Evolutionary conservation across 2,888 invertebrate genomes (phyloP).

Genomic region (Anodontia alba): DNA sequence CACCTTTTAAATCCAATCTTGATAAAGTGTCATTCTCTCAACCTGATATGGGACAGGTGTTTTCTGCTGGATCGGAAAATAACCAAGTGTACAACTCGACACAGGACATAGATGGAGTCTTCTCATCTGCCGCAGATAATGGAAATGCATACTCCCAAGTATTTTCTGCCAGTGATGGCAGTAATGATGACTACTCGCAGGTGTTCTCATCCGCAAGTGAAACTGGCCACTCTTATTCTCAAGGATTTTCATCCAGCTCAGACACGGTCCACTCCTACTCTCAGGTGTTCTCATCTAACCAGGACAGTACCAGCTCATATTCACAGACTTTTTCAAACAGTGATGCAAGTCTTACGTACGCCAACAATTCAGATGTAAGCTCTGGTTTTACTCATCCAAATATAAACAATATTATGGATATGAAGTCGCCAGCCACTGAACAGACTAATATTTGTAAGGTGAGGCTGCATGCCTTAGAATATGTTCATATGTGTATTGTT

Average conservation of each 20-base stretch:
- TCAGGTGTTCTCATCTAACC: constrained; percentile 44
- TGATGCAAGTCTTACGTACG: constrained; percentile 31
- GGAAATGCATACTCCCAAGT: constrained; percentile 33
- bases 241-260: constrained; percentile 36
- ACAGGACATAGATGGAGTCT: constrained; percentile 45
- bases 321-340: constrained; percentile 48
- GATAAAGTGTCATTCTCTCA: constrained; percentile 52
- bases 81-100: constrained; percentile 45
- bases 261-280: constrained; percentile 37
- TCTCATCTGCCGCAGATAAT: constrained; percentile 39
- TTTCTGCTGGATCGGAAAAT: constrained; percentile 23
- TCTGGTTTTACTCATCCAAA: constrained; percentile 48
- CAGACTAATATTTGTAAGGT: constrained; percentile 86
- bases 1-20: constrained; percentile 59
- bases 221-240: constrained; percentile 27
- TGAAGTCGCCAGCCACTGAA: constrained; percentile 47
- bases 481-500: neutral
- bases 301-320: constrained; percentile 24
- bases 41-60: constrained; percentile 57
- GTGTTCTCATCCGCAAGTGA: constrained; percentile 33
- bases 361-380: constrained; percentile 23
- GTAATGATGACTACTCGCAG: neutral
- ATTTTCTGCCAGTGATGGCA: neutral
- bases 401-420: constrained; percentile 51
- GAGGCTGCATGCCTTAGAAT: constrained; percentile 31